Conservation (phyloP, 1,140 invertebrate species). For the Melitaea cinxia region DNA sequence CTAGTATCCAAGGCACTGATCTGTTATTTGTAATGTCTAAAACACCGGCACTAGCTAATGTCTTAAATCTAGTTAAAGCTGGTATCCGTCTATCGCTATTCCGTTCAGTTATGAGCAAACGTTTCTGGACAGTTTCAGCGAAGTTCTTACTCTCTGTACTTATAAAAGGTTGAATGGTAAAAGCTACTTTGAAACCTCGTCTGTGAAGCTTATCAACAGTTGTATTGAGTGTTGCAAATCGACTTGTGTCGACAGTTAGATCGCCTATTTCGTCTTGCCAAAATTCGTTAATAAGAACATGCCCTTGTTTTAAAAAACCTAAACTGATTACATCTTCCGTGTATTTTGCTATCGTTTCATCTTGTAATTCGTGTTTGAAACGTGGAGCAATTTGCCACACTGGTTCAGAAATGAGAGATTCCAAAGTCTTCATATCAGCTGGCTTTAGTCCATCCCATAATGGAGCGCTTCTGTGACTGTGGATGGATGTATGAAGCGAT, state of each 20-base stretch:
- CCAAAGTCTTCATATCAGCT: conserved; percentile 87
- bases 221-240: conserved; percentile 89
- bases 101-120: conserved; percentile 87
- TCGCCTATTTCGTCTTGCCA: conserved; percentile 93
- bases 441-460: conserved; percentile 91
- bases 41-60: conserved; percentile 88
- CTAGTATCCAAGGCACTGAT: conserved; percentile 89
- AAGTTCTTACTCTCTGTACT: conserved; percentile 92
- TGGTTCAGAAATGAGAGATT: conserved; percentile 90
- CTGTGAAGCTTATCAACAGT: conserved; percentile 91
- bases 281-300: conserved; percentile 91
- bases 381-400: conserved; percentile 91
- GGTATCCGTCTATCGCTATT: conserved; percentile 88
- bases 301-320: conserved; percentile 88
- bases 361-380: conserved; percentile 84
- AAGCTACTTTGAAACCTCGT: conserved; percentile 91
- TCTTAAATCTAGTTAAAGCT: conserved; percentile 89
- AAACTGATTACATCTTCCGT: conserved; percentile 90
- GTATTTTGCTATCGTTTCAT: conserved; percentile 89
- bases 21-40: conserved; percentile 92
- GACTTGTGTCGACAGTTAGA: conserved; percentile 85
- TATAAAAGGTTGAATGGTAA: conserved; percentile 93
- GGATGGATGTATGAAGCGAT: conserved; percentile 85
- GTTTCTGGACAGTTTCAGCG: conserved; percentile 87
- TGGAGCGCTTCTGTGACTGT: conserved; percentile 84